phyloP scores from a whole-genome alignment of 2,113 vertebrate species.

The Felis chaus region DNA sequence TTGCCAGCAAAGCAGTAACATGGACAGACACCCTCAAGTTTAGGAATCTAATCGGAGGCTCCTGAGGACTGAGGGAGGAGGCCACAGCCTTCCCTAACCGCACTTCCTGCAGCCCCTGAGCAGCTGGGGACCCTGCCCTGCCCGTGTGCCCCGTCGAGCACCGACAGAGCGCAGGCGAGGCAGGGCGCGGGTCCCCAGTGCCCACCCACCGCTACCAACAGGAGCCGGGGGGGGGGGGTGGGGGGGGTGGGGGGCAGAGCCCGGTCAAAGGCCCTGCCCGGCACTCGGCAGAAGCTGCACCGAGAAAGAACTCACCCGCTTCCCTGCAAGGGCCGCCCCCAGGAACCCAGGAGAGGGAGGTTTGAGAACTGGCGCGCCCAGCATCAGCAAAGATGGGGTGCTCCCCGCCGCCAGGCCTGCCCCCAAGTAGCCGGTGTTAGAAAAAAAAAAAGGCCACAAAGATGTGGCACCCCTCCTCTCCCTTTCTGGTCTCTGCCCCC shows the following conservation, averaged over 20 bases:
- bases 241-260: not conserved
- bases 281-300: not conserved
- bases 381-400: not conserved
- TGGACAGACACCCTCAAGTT: not conserved
- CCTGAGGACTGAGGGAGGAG: not conserved
- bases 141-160: not conserved
- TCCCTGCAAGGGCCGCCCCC: not conserved
- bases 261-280: not conserved
- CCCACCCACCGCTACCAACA: not conserved
- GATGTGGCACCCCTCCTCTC: not conserved
- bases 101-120: not conserved
- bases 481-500: not conserved
- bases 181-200: fast-evolving
- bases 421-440: not conserved
- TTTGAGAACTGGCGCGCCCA: not conserved
- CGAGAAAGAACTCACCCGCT: fast-evolving
- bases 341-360: fast-evolving
- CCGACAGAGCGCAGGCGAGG: not conserved
- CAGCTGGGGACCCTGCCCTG: not conserved
- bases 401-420: not conserved
- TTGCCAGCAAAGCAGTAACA: not conserved
- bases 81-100: not conserved
- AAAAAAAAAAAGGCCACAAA: no score
- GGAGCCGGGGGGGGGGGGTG: fast-evolving
- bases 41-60: not conserved